phyloP scores from a whole-genome alignment of 2,888 invertebrate species.

The Eristalis arbustorum region DNA sequence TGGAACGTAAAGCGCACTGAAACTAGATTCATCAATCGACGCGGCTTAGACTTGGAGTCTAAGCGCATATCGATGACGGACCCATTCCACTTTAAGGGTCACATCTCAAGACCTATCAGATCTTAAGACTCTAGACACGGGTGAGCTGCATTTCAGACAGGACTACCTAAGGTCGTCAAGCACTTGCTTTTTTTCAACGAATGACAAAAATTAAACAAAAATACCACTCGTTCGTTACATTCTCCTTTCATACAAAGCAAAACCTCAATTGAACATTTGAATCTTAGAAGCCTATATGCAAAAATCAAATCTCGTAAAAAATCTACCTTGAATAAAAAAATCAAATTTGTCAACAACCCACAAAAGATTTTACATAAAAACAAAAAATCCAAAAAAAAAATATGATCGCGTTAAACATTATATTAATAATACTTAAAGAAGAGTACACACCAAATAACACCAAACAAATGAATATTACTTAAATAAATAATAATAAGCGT shows the following conservation, averaged over 20 bases:
- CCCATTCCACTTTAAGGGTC: too few relatives aligned
- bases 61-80: too few relatives aligned
- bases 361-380: constrained; percentile 11
- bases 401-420: constrained; percentile 34
- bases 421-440: constrained; percentile 32
- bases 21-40: too few relatives aligned
- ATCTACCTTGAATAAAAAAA: constrained; percentile 56
- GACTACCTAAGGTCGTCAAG: too few relatives aligned
- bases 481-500: constrained; percentile 38
- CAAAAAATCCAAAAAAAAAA: constrained; percentile 8
- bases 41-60: too few relatives aligned
- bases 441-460: constrained; percentile 40
- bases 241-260: constrained; percentile 9
- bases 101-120: too few relatives aligned
- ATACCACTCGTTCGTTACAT: background rate
- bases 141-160: too few relatives aligned
- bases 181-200: too few relatives aligned
- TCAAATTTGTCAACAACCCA: constrained; percentile 18
- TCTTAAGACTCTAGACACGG: too few relatives aligned
- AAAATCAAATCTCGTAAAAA: constrained; percentile 64
- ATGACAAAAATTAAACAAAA: too few relatives aligned
- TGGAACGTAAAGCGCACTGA: too few relatives aligned
- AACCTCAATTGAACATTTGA: constrained; percentile 2
- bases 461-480: constrained; percentile 47
- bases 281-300: background rate